phyloP scores from a whole-genome alignment of 1,140 invertebrate genomes.

The Mizuhopecten yessoensis region DNA sequence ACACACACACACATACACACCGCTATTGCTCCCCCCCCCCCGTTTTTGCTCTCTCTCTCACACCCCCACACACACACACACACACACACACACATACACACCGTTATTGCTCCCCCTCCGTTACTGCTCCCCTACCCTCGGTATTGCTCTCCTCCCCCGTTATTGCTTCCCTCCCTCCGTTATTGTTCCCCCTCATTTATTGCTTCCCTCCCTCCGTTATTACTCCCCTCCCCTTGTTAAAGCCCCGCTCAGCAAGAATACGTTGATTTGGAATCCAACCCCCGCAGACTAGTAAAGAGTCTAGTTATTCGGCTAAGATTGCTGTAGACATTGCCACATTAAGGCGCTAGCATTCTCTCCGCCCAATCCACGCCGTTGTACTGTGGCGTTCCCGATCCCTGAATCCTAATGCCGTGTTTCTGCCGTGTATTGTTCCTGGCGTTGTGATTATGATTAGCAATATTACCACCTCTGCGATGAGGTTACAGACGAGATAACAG shows the following conservation, averaged over 20 bases:
- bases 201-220: background rate
- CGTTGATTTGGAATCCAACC: background rate
- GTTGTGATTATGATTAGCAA: background rate
- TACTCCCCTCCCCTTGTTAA: background rate
- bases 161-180: too few relatives aligned
- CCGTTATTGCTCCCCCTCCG: too few relatives aligned
- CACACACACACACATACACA: too few relatives aligned
- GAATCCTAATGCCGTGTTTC: background rate
- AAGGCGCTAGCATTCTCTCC: background rate
- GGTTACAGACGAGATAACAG: constrained; percentile 8
- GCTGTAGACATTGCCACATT: background rate
- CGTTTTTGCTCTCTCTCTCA: too few relatives aligned
- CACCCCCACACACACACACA: too few relatives aligned
- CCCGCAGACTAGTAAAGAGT: constrained; percentile 1
- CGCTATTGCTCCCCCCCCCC: too few relatives aligned
- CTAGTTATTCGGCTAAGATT: background rate
- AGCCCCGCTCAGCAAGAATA: background rate
- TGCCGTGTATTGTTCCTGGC: background rate
- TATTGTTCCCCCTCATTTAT: too few relatives aligned
- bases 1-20: too few relatives aligned
- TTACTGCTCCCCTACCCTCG: too few relatives aligned
- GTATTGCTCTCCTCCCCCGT: too few relatives aligned
- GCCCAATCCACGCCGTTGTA: background rate
- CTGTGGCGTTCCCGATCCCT: background rate
- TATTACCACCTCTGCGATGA: background rate